Evolutionary conservation across 1,140 invertebrate species (phyloP).

Genomic region (Luehdorfia chinensis): DNA sequence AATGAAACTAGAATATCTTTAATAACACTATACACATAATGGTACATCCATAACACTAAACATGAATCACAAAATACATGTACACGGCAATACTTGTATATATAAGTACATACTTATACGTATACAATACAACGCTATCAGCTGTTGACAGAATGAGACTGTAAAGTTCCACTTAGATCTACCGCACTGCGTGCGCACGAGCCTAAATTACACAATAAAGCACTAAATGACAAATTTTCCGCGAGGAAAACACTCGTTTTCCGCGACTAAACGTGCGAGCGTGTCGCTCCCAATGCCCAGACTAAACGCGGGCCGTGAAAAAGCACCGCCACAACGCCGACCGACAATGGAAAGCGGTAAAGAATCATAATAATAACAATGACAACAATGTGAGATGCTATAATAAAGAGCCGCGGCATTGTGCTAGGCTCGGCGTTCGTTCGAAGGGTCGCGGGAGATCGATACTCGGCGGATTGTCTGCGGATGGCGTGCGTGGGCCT

Average conservation of each 20-base stretch:
- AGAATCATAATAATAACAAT: constrained; percentile 78
- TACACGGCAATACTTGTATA: not conserved
- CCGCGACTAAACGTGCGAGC: constrained; percentile 71
- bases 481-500: constrained; percentile 60
- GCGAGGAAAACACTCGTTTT: constrained; percentile 66
- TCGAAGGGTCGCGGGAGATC: constrained; percentile 72
- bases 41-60: too few species aligned
- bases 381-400: constrained; percentile 77
- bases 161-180: constrained; percentile 8
- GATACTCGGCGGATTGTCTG: constrained; percentile 71
- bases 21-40: too few species aligned
- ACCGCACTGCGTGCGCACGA: constrained; percentile 43
- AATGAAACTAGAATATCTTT: too few species aligned
- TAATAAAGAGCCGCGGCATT: constrained; percentile 75
- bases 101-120: constrained; percentile 1
- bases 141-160: constrained; percentile 1
- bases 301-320: constrained; percentile 74
- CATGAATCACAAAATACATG: not conserved
- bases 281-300: constrained; percentile 71
- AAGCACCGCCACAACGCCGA: constrained; percentile 73
- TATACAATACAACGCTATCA: not conserved
- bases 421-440: constrained; percentile 64
- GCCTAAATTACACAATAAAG: constrained; percentile 33
- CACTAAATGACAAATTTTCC: constrained; percentile 57
- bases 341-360: constrained; percentile 76